Evolutionary conservation across 35 echinoderm and acorn worm genomes (phyloP).

Genomic region (Strongylocentrotus purpuratus): DNA sequence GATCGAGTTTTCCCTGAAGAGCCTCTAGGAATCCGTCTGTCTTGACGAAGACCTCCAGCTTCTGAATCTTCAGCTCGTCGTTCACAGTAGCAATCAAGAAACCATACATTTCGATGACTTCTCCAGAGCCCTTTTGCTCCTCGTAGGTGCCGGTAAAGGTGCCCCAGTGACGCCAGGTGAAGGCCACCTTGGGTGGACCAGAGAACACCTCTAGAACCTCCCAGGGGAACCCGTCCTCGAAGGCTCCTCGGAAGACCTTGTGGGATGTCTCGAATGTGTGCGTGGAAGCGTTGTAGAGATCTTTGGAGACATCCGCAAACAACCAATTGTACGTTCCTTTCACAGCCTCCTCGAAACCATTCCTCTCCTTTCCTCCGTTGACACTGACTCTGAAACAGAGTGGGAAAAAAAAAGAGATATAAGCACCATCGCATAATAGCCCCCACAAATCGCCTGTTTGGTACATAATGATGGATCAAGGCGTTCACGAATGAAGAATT

Average conservation of each 20-base stretch:
- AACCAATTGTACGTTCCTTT: slow-evolving; percentile 70
- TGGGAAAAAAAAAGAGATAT: too few species aligned
- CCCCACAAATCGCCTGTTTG: too few species aligned
- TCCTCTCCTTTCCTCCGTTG: slow-evolving; percentile 57
- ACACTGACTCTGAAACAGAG: neutral
- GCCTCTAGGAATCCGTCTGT: slow-evolving; percentile 57
- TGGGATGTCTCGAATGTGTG: slow-evolving; percentile 64
- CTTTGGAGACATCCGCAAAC: slow-evolving; percentile 7
- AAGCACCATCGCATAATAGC: too few species aligned
- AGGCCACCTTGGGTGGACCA: slow-evolving; percentile 66
- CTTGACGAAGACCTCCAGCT: slow-evolving; percentile 66
- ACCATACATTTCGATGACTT: slow-evolving; percentile 58
- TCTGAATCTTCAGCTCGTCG: slow-evolving; percentile 51
- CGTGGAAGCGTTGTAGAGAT: slow-evolving; percentile 51
- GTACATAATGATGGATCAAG: too few species aligned
- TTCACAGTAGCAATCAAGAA: slow-evolving; percentile 62
- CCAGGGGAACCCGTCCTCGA: slow-evolving; percentile 72
- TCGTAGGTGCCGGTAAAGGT: slow-evolving; percentile 55
- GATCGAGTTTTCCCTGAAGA: slow-evolving; percentile 38
- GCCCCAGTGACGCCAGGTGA: slow-evolving; percentile 78
- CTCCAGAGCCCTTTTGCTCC: slow-evolving; percentile 35
- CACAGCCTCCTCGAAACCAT: neutral
- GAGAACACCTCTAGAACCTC: slow-evolving; percentile 71
- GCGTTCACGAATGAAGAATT: too few species aligned
- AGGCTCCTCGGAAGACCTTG: slow-evolving; percentile 60